Conservation (phyloP, 2,797 vertebrate genomes). For the Gymnothorax reevesii region DNA sequence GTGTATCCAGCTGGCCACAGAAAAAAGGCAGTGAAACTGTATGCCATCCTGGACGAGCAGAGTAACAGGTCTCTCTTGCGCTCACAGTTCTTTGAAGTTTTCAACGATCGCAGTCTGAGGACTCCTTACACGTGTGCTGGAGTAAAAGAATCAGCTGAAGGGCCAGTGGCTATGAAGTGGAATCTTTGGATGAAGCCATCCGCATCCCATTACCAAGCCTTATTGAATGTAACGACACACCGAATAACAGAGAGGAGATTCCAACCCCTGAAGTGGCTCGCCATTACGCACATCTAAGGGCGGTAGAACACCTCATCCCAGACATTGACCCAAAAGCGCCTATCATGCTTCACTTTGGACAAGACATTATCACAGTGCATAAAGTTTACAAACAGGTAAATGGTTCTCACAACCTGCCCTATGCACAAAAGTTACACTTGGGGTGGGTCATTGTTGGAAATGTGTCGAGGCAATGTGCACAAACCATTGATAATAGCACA, state of each 20-base stretch:
- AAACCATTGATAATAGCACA: background rate
- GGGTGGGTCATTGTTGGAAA: slow-evolving; percentile 17
- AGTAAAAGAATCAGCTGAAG: slow-evolving; percentile 23
- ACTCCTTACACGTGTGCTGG: slow-evolving; percentile 25
- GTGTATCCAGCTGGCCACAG: slow-evolving; percentile 16
- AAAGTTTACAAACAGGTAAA: slow-evolving; percentile 23
- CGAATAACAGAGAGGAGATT: slow-evolving; percentile 38
- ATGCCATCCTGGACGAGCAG: slow-evolving; percentile 8
- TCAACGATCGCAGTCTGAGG: background rate
- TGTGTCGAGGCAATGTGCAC: slow-evolving; percentile 17
- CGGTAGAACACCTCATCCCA: slow-evolving; percentile 18
- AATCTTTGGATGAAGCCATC: slow-evolving; percentile 26
- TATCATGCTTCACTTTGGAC: slow-evolving; percentile 10
- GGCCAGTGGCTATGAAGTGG: slow-evolving; percentile 26
- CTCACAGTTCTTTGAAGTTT: background rate
- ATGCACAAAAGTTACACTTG: slow-evolving; percentile 22
- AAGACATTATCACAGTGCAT: slow-evolving; percentile 28
- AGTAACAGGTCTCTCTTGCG: background rate
- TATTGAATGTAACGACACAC: slow-evolving; percentile 15
- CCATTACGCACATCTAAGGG: background rate
- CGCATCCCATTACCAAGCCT: slow-evolving; percentile 28
- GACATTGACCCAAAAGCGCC: slow-evolving; percentile 11
- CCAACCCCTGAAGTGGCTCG: slow-evolving; percentile 24
- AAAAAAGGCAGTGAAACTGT: slow-evolving; percentile 11
- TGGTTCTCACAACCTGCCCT: slow-evolving; percentile 12